Evolutionary conservation across 1,140 invertebrate genomes (phyloP), one percentile per base, ranked within the genome.

Genomic region (Rhagoletis pomonella): DNA sequence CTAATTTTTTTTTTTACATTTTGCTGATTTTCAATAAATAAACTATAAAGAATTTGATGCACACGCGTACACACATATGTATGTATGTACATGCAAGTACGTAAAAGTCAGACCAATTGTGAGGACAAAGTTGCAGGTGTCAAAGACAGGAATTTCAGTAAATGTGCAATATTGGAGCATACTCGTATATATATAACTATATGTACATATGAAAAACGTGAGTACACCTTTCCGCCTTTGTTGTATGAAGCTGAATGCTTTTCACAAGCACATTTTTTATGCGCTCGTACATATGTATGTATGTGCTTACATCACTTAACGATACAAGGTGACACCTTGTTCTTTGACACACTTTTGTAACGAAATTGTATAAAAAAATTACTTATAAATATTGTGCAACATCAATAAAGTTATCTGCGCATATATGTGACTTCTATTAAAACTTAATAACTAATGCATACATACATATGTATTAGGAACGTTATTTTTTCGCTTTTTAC

Each of bases 141-240:
- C 44, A 55, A 81, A 81, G 47, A 55, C n/a, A 29, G 73, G 44
- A 81, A 81, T 81, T 81, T 81, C 73, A 81, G 55, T 81, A 55
- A 81, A 81, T 81, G 50, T 55, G 44, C 73, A 81, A 81, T 81
- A 81, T 55, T 42, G n/a, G n/a, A 81, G 17, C 29, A 29, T 29
- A 29, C 29, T 29, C 29, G 29, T 29, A 29, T 29, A 29, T 29
- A 29, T 29, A 1, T 55, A 17, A n/a, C n/a, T n/a, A n/a, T n/a
- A n/a, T n/a, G n/a, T 29, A 1, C 17, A 17, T 77, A 39, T 3
- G 7, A 69, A 69, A 44, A 5, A 69, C 4, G 65, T 69, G 65
- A 69, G 42, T 47, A 0, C 39, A 55, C 47, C 6, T 50, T 29
- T 29, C 10, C n/a, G 2, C 73, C 19, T 9, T 47, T 47, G n/a